Base-by-base conservation (phyloP, 2,113 vertebrate species). In the Harpagus bidentatus region DNA sequence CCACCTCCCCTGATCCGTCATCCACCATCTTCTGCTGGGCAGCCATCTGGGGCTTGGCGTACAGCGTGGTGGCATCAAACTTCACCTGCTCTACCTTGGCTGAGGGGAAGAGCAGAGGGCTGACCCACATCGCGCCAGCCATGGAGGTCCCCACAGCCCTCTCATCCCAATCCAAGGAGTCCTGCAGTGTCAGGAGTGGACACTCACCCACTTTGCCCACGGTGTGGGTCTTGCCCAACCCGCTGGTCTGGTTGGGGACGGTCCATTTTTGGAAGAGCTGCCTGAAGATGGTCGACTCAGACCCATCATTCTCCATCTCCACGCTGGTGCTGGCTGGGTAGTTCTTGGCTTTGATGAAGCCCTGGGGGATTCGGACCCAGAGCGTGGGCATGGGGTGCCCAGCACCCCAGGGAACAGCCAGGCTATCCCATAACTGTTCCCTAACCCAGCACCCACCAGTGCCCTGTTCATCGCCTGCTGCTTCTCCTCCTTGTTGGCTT, bases 191-290 rank as follows among this genome's bases (percentile, higher is more conserved):
- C 11, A 1, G 28, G 72, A 34, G n/a, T 28, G 19, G 42, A 70
- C 42, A 94, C 95, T 98, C 65, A 99, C 99, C 99, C 81, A 99
- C 97, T 84, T 98, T 98, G 34, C 99, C 99, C 70, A 97, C 29
- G 0, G 93, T 97, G 76, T 98, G 92, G 36, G 97, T 98, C 73
- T 98, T 98, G 79, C 99, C 98, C 38, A 99, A 32, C 20, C 99
- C 99, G 1, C 71, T 86, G 34, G 56, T 98, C 89, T 97, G 98
- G 42, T 18, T 95, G 53, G 98, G 98, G 25, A 98, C 38, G 2
- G 98, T 98, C 99, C 99, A 99, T 90, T 98, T 99, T 92, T 99
- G 98, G 96, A 99, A 99, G 52, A 99, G 98, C 88, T 99, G 99
- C 91, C 98, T 99, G 65, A 99, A 99, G 40, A 99, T 1, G 0